Base-by-base conservation (phyloP, 2,888 invertebrate species). In the Morpho achilles region DNA sequence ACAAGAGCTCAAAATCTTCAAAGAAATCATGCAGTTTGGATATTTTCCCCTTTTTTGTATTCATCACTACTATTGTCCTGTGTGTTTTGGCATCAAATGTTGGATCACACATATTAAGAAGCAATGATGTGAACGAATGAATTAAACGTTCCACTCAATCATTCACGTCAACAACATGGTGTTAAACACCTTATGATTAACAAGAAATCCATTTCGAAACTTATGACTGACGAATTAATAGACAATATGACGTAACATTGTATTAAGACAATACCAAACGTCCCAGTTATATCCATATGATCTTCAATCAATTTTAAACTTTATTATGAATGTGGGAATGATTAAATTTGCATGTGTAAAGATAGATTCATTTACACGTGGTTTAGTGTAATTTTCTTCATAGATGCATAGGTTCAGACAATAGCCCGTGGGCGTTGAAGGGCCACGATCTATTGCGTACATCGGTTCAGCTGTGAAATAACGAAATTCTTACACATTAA, bases 361-460 rank as follows among this genome's bases (percentile, higher is more conserved):
- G 8, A 1, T 1, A 8, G 48, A 16, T 50, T 62, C 47, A 62
- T 59, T 62, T 57, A 59, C 56, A 57, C 62, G 56, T 62, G 57
- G 62, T 57, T 62, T 55, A 46, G 41, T 60, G 58, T 64, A 62
- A 58, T 61, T 61, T 61, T 59, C 55, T 63, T 61, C 63, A 55
- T 61, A 61, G 63, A 58, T 56, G 56, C 62, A 55, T 55, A 48
- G 62, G 56, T 61, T 64, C 60, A 56, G 62, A 77, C 75, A 78
- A 76, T 74, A 62, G 69, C 55, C 63, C 63, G 79, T 79, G 69
- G 79, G 79, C 75, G 77, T 71, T 68, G 7, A 53, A 64, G 71
- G 75, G 79, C 77, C 76, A 74, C 74, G 74, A 74, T 68, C 69
- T 73, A 65, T 69, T 74, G 73, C 76, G 67, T 67, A 59, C 60